phyloP scores from a whole-genome alignment of 1,140 invertebrate species.

The Macrosteles quadrilineatus region DNA sequence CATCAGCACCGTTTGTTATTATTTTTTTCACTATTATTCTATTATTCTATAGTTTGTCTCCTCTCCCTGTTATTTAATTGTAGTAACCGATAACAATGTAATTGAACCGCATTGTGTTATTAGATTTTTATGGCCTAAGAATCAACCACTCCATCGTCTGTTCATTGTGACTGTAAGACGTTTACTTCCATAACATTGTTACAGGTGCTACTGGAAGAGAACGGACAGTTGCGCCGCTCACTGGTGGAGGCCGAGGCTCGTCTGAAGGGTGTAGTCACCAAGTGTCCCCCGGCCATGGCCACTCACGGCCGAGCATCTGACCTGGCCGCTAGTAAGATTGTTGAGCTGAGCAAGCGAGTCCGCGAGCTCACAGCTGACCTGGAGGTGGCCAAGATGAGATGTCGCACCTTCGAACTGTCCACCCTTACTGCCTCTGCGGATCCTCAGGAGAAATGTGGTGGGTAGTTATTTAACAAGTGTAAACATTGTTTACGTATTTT shows the following conservation, averaged over 20 bases:
- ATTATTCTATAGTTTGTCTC: no score
- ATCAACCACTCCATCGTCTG: no score
- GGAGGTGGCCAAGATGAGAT: constrained; percentile 40
- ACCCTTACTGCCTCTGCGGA: neutral
- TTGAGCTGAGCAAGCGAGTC: constrained; percentile 53
- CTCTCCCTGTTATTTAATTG: no score
- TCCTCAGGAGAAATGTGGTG: neutral
- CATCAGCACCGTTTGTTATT: no score
- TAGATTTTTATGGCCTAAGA: no score
- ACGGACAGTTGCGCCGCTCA: constrained; percentile 8
- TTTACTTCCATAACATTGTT: no score
- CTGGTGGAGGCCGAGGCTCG: constrained; percentile 26
- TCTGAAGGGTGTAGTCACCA: constrained; percentile 9
- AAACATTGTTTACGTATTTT: no score
- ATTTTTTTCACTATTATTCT: no score
- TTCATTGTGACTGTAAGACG: no score
- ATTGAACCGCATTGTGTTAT: no score
- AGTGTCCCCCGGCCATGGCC: constrained; percentile 28
- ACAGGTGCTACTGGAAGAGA: constrained; percentile 26
- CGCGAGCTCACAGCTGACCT: constrained; percentile 52
- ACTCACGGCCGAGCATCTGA: constrained; percentile 37
- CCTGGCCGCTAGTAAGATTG: constrained; percentile 49
- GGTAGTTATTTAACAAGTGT: neutral
- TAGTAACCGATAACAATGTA: no score
- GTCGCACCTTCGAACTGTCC: constrained; percentile 22